phyloP scores from a whole-genome alignment of 1,140 invertebrate species.

The Temnothorax longispinosus region DNA sequence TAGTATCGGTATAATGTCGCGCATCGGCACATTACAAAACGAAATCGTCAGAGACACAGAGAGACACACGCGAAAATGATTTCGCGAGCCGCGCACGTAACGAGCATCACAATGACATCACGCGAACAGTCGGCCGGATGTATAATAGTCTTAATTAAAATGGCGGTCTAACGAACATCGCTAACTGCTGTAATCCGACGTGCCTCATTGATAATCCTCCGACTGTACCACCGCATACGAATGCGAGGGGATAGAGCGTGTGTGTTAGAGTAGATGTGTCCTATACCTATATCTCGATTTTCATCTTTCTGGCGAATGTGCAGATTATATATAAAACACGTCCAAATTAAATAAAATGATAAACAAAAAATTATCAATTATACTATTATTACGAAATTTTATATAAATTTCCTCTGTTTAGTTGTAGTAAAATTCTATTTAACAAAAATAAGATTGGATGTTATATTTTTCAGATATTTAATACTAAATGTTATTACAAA shows the following conservation, averaged over 20 bases:
- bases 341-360: neutral
- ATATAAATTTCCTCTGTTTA: no score
- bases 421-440: neutral
- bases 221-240: slow-evolving; percentile 47
- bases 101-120: slow-evolving; percentile 66
- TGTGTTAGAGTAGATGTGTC: neutral
- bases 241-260: neutral
- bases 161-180: slow-evolving; percentile 75
- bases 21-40: slow-evolving; percentile 46
- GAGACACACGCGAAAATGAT: slow-evolving; percentile 52
- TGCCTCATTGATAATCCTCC: slow-evolving; percentile 73
- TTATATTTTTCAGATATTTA: neutral
- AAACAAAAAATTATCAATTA: neutral
- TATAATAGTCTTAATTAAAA: slow-evolving; percentile 82
- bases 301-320: neutral
- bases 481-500: neutral
- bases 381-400: neutral
- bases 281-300: neutral
- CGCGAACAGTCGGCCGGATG: slow-evolving; percentile 74
- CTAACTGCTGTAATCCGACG: slow-evolving; percentile 74
- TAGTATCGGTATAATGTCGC: slow-evolving; percentile 42
- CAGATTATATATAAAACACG: neutral
- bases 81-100: slow-evolving; percentile 70
- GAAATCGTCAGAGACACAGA: slow-evolving; percentile 35
- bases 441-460: neutral